These are phyloP conservation scores for Drosophila ambigua DNA, from an alignment of 1,140 invertebrate genomes.

Conservation along the genomic window DNA sequence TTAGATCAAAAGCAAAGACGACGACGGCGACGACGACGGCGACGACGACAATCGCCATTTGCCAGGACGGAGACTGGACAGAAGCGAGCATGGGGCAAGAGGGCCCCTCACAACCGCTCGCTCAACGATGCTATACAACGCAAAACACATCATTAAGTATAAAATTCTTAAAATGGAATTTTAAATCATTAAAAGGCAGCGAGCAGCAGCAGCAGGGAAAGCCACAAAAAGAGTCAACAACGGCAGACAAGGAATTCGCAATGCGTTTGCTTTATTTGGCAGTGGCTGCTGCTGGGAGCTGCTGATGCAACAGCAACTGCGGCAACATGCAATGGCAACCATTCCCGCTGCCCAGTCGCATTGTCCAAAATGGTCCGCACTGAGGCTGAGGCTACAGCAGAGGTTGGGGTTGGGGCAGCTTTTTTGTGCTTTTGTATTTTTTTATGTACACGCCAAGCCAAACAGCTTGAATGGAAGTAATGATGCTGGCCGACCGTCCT, in stretches of 20 bases:
- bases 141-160: conserved; percentile 84
- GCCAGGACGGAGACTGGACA: conserved; percentile 30
- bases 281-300: conserved; percentile 44
- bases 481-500: conserved; percentile 68
- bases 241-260: conserved; percentile 69
- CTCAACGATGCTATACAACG: conserved; percentile 73
- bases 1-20: conserved; percentile 74
- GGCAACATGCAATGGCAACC: conserved; percentile 71
- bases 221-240: conserved; percentile 39
- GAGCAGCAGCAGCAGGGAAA: conserved; percentile 28
- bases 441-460: conserved; percentile 80
- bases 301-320: conserved; percentile 38
- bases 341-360: conserved; percentile 66
- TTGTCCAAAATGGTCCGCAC: conserved; percentile 68
- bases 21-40: conserved; percentile 59
- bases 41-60: conserved; percentile 63
- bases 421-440: conserved; percentile 39
- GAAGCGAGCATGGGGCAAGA: not conserved
- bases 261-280: conserved; percentile 83
- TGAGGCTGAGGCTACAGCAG: conserved; percentile 7
- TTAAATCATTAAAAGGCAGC: conserved; percentile 84
- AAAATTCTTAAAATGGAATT: conserved; percentile 84
- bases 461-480: conserved; percentile 83
- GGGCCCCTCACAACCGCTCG: not conserved
- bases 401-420: conserved; percentile 55